A percentile compares a stretch with the other conserved stretches of the same genome.
phyloP scores from a whole-genome alignment of 2,888 invertebrate genomes.

The Julus scandinavius region DNA sequence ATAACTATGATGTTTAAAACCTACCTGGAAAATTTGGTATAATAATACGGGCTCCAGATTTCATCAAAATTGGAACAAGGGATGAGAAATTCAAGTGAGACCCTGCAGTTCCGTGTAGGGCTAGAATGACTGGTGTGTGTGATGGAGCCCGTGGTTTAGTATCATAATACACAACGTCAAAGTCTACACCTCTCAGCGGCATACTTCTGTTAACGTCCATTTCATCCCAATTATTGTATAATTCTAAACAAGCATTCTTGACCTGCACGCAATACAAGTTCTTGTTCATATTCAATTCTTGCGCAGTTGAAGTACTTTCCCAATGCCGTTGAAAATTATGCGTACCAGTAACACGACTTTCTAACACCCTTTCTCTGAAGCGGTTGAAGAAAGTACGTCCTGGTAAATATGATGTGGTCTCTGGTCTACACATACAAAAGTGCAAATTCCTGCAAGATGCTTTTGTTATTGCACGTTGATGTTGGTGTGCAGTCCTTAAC shows the following conservation, averaged over 20 bases:
- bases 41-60: slow-evolving; percentile 19
- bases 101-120: slow-evolving; percentile 49
- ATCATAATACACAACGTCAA: slow-evolving; percentile 53
- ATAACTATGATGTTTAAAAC: not conserved
- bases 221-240: slow-evolving; percentile 37
- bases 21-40: slow-evolving; percentile 53
- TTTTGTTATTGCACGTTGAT: not conserved
- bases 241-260: not conserved
- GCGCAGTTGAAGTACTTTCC: not conserved
- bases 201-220: not conserved
- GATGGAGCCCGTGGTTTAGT: slow-evolving; percentile 26
- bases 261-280: not conserved
- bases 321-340: not conserved
- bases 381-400: not conserved
- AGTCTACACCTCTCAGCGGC: slow-evolving; percentile 50
- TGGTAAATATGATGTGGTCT: not conserved
- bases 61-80: not conserved
- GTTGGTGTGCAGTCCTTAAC: not conserved
- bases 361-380: not conserved
- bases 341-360: not conserved
- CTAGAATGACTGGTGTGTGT: slow-evolving; percentile 38
- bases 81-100: slow-evolving; percentile 26
- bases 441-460: not conserved
- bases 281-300: not conserved
- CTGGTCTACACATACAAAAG: not conserved